Conservation (phyloP, 1,140 invertebrate genomes). For the Caenorhabditis brenneri region DNA sequence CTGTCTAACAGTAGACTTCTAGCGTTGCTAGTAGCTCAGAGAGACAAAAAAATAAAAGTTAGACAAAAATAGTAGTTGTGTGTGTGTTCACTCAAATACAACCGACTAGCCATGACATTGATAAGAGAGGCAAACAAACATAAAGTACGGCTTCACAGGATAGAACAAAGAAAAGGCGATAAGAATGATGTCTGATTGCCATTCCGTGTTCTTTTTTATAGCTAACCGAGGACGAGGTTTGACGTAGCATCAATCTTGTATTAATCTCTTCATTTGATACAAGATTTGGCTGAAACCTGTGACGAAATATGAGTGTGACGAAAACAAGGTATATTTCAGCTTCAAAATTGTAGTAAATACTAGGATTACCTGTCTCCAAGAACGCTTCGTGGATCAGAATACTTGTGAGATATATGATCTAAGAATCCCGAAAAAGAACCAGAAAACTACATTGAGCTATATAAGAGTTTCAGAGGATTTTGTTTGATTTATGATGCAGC, state of each 20-base stretch:
- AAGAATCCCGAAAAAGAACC: too few species aligned
- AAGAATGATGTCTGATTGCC: not conserved
- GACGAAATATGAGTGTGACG: slow-evolving; percentile 19
- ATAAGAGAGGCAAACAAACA: not conserved
- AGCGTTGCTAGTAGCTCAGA: not conserved
- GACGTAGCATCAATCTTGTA: not conserved
- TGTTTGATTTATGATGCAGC: too few species aligned
- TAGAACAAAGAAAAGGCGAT: not conserved
- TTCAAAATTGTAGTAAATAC: not conserved
- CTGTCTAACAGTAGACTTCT: slow-evolving; percentile 4
- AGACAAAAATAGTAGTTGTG: not conserved
- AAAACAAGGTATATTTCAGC: not conserved
- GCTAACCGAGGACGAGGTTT: not conserved
- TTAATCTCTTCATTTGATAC: not conserved
- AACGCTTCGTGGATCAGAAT: not conserved
- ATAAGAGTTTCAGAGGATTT: too few species aligned
- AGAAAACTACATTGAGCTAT: too few species aligned
- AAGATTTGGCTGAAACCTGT: not conserved
- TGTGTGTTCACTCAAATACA: not conserved
- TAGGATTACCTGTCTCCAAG: not conserved
- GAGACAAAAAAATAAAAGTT: not conserved
- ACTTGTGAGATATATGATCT: not conserved
- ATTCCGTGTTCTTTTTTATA: slow-evolving; percentile 11
- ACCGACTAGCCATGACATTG: not conserved
- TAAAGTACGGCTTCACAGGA: not conserved